Evolutionary conservation across 1,140 invertebrate genomes (phyloP), one percentile per base, ranked within the genome.

Genomic region (Danaus plexippus): DNA sequence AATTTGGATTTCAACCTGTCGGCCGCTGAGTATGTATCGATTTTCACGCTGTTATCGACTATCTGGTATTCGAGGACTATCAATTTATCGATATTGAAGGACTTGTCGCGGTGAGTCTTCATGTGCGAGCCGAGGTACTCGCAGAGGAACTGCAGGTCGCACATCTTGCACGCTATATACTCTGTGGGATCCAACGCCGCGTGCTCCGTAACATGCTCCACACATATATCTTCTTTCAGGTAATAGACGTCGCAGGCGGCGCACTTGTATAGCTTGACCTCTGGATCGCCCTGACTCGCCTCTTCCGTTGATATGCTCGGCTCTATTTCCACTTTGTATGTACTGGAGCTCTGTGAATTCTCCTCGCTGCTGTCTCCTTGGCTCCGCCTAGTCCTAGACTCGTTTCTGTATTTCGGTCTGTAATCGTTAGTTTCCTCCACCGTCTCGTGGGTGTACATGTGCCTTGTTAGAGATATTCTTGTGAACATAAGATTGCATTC

Each of bases 151-250:
- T 73, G 68, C 11, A 73, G 45, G 9, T 71, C 64, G 48, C 71
- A 73, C 11, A 73, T 60, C 45, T 73, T 73, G 9, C 71, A 73
- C 7, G 59, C 64, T 10, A 70, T 73, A 49, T 64, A 73, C 11
- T 70, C 68, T 0, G 68, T 68, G 0, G 63, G 59, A 22, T 70
- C 71, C 15, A 73, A 43, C 0, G 40, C 9, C 10, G 9, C 46
- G 9, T 73, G 68, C 2, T 55, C 51, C 3, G 43, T 32, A 2
- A 59, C 52, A 11, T 73, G 71, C 3, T 71, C 55, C 10, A 47
- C 46, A 42, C 69, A 73, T 13, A 57, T 49, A 0, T 57, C 57
- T 0, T 51, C 45, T 1, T 43, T 61, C 11, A 64, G 15, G 13
- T 61, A 73, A 43, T 69, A 67, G 8, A 73, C 64, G n/a, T 73